phyloP scores from a whole-genome alignment of 2,888 invertebrate genomes.

The Pachliopta kotzebuea region DNA sequence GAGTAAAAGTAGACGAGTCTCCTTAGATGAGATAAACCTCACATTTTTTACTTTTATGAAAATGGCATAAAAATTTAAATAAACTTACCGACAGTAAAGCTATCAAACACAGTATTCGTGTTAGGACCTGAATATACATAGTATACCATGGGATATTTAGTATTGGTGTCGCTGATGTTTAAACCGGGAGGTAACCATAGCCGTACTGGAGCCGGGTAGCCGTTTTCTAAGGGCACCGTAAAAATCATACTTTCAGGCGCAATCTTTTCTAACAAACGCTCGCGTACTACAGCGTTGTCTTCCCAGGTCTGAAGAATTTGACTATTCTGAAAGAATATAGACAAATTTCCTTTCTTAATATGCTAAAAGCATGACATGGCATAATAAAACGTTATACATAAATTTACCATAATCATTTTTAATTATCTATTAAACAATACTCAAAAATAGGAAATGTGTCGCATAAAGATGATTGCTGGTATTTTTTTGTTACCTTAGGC shows the following conservation, averaged over 20 bases:
- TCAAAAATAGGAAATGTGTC: too few relatives aligned
- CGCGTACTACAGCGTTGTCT: conserved; percentile 77
- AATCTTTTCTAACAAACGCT: conserved; percentile 68
- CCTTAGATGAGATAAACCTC: too few relatives aligned
- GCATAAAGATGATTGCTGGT: too few relatives aligned
- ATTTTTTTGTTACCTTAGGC: too few relatives aligned
- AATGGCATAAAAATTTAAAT: too few relatives aligned
- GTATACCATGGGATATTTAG: conserved; percentile 85
- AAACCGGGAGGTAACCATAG: conserved; percentile 85
- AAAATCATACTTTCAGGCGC: conserved; percentile 78
- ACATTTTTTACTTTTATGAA: too few relatives aligned
- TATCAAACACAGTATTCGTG: conserved; percentile 86
- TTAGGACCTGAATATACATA: conserved; percentile 93
- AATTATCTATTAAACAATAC: background rate
- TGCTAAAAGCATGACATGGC: too few relatives aligned
- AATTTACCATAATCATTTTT: background rate
- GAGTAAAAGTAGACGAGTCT: too few relatives aligned
- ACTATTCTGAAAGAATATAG: conserved; percentile 38
- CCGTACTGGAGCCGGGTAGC: conserved; percentile 82
- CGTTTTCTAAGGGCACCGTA: conserved; percentile 78
- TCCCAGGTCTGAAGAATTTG: conserved; percentile 76
- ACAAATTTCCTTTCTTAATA: background rate
- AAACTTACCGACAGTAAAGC: conserved; percentile 80
- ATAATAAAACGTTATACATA: too few relatives aligned
- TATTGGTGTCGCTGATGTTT: conserved; percentile 72